A percentile compares a stretch with the other conserved stretches of the same genome.
These are phyloP conservation scores for Spodoptera picta DNA, from an alignment of 2,888 invertebrate genomes.

Conservation along the genomic window DNA sequence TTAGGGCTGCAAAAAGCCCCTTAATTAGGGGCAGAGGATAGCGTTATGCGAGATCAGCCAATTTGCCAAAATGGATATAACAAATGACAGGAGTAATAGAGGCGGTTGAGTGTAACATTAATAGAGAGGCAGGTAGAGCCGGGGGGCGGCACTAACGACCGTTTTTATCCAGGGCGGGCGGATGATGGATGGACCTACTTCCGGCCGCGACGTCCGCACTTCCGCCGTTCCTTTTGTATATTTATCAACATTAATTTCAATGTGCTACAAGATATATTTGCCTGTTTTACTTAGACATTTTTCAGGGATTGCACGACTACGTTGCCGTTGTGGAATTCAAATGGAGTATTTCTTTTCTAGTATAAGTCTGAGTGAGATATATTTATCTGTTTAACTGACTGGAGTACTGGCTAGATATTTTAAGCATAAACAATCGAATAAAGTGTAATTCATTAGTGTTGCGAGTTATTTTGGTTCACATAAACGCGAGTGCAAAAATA, in stretches of 20 bases:
- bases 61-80: conserved; percentile 88
- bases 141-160: conserved; percentile 82
- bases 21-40: conserved; percentile 65
- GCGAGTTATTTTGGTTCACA: conserved; percentile 44
- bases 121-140: conserved; percentile 84
- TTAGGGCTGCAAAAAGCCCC: conserved; percentile 61
- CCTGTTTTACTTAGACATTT: conserved; percentile 56
- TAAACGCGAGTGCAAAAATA: conserved; percentile 62
- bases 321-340: conserved; percentile 18
- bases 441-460: conserved; percentile 49
- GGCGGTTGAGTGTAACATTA: conserved; percentile 87
- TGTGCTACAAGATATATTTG: conserved; percentile 76
- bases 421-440: conserved; percentile 41
- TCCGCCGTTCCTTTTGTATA: conserved; percentile 80
- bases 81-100: conserved; percentile 88
- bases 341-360: conserved; percentile 36
- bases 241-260: conserved; percentile 87
- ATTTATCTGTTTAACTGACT: conserved; percentile 33
- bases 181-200: conserved; percentile 87
- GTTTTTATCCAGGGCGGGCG: conserved; percentile 87
- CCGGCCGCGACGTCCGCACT: conserved; percentile 84
- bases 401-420: conserved; percentile 39
- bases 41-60: conserved; percentile 79
- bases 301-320: conserved; percentile 33
- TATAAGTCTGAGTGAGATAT: conserved; percentile 35